Evolutionary conservation across 30 jellyfish, hydroid and myxozoan genomes (phyloP).

Genomic region (Hydractinia echinata): DNA sequence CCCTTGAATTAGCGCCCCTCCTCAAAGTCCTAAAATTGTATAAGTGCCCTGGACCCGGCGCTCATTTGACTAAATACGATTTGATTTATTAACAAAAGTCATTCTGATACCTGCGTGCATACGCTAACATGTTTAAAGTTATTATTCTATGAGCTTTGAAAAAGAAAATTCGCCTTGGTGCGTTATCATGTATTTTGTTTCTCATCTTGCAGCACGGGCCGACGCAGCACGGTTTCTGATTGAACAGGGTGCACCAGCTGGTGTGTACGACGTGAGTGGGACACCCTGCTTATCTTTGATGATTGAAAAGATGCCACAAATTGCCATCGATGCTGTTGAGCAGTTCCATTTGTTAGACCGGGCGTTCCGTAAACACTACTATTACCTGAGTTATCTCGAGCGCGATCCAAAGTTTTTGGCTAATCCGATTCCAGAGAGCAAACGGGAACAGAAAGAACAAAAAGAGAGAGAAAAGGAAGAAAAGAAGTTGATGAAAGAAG

Average conservation of each 20-base stretch:
- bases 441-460: constrained; percentile 67
- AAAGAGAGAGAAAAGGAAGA: constrained; percentile 71
- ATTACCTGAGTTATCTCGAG: constrained; percentile 76
- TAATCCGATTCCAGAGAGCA: constrained; percentile 59
- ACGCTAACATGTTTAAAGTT: no score
- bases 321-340: constrained; percentile 97
- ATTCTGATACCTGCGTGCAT: no score
- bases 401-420: constrained; percentile 68
- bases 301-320: constrained; percentile 99
- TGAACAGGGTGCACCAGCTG: constrained; percentile 99
- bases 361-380: constrained; percentile 96
- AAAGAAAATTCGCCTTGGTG: not conserved
- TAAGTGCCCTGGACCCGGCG: no score
- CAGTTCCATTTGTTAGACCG: constrained; percentile 94
- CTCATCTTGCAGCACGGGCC: constrained; percentile 73
- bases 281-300: constrained; percentile 94
- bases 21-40: no score
- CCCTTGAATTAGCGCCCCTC: no score
- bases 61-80: no score
- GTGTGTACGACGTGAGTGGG: constrained; percentile 97
- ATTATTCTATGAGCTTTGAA: no score
- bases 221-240: constrained; percentile 98
- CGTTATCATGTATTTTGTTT: not conserved
- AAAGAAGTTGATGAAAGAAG: constrained; percentile 73
- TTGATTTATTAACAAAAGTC: no score